Conservation (phyloP, 1,140 invertebrate genomes). For the Drosophila grimshawi region DNA sequence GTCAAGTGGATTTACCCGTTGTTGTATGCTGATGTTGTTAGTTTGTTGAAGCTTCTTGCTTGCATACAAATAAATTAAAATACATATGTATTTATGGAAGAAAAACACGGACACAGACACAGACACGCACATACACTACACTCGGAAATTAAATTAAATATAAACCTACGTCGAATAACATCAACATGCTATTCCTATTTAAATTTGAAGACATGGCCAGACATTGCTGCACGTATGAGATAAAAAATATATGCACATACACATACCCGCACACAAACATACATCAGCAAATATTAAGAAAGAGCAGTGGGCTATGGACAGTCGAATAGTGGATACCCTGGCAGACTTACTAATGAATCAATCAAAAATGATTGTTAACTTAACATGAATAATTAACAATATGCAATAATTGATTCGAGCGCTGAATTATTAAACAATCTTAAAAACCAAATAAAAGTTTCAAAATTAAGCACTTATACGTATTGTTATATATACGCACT, state of each 20-base stretch:
- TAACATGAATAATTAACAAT: too few relatives aligned
- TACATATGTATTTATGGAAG: conserved; percentile 55
- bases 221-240: conserved; percentile 75
- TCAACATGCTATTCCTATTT: conserved; percentile 80
- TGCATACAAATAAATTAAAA: conserved; percentile 67
- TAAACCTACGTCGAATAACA: conserved; percentile 77
- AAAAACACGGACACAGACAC: not conserved
- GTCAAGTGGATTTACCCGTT: conserved; percentile 40
- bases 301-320: conserved; percentile 2
- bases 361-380: not conserved
- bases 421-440: too few relatives aligned
- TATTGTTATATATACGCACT: too few relatives aligned
- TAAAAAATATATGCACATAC: conserved; percentile 59
- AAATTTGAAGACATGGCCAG: conserved; percentile 64
- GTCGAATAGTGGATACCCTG: conserved; percentile 1
- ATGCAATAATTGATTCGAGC: too few relatives aligned
- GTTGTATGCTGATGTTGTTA: conserved; percentile 24
- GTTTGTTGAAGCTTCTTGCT: conserved; percentile 31
- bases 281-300: conserved; percentile 26
- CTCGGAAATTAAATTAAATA: conserved; percentile 77
- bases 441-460: too few relatives aligned
- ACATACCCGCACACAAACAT: not conserved
- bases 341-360: not conserved
- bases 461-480: too few relatives aligned
- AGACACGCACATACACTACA: conserved; percentile 8